phyloP scores from a whole-genome alignment of 2,113 vertebrate species.

The Etheostoma cragini region DNA sequence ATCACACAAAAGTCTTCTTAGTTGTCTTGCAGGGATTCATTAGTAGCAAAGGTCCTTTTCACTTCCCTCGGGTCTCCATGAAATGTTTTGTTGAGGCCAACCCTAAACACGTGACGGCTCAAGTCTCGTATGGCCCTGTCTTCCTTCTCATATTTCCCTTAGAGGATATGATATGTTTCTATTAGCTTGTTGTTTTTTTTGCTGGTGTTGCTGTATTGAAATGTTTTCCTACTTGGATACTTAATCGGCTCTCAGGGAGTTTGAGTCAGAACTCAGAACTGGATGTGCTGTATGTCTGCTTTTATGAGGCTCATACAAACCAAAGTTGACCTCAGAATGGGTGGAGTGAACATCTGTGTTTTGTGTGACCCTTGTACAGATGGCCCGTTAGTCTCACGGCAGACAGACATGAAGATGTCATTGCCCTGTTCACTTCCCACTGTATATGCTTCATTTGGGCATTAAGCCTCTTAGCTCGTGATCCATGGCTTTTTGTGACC shows the following conservation, averaged over 20 bases:
- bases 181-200: conserved; percentile 17
- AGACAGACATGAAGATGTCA: conserved; percentile 55
- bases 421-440: conserved; percentile 5
- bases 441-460: conserved; percentile 45
- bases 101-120: conserved; percentile 3
- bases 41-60: conserved; percentile 30
- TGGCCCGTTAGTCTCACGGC: conserved; percentile 8
- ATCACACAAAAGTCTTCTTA: conserved; percentile 12
- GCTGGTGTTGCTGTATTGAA: conserved; percentile 16
- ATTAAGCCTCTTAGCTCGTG: conserved; percentile 17
- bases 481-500: conserved; percentile 25
- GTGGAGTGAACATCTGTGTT: conserved; percentile 74
- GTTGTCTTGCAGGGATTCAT: conserved; percentile 6
- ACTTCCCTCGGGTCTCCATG: conserved; percentile 40
- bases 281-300: conserved; percentile 18
- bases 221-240: conserved; percentile 21
- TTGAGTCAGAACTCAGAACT: conserved; percentile 8
- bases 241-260: conserved; percentile 19
- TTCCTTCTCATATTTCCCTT: background rate
- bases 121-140: background rate
- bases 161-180: conserved; percentile 31
- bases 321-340: conserved; percentile 63
- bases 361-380: conserved; percentile 50
- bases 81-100: background rate
- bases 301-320: conserved; percentile 40